Percentiles rank a stretch among this genome's conserved stretches.
These are phyloP conservation scores for Stictocephala bisonia DNA, from an alignment of 2,888 invertebrate genomes.

Conservation along the genomic window DNA sequence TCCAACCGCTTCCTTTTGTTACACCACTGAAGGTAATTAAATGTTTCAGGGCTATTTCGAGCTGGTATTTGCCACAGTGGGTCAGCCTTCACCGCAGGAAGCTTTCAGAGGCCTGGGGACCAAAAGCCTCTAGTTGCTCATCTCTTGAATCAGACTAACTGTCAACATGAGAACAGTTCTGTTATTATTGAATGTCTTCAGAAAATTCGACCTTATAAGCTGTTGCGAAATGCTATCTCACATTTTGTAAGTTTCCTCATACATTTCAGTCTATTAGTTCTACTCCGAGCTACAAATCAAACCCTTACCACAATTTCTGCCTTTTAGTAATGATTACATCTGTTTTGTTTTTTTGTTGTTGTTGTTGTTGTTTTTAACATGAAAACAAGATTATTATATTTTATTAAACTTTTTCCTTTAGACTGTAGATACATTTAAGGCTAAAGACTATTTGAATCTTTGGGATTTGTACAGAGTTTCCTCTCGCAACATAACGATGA, in stretches of 20 bases:
- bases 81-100: conserved; percentile 40
- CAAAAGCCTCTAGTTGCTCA: conserved; percentile 69
- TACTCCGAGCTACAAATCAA: no score
- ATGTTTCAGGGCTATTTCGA: conserved; percentile 45
- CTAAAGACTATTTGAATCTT: no score
- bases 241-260: conserved; percentile 17
- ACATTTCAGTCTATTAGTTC: no score
- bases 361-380: no score
- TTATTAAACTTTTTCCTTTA: no score
- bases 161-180: conserved; percentile 64
- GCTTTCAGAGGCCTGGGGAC: conserved; percentile 47
- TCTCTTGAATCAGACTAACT: conserved; percentile 72
- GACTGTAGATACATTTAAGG: no score
- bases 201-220: conserved; percentile 56
- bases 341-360: no score
- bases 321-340: no score
- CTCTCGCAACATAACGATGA: no score
- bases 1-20: not conserved
- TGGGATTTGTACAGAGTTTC: no score
- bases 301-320: no score
- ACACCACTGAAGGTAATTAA: not conserved
- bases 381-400: no score
- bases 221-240: not conserved
- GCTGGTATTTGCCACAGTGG: conserved; percentile 51
- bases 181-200: conserved; percentile 75